These are phyloP conservation scores for Trissolcus basalis DNA, from an alignment of 1,140 invertebrate species.

Conservation along the genomic window DNA sequence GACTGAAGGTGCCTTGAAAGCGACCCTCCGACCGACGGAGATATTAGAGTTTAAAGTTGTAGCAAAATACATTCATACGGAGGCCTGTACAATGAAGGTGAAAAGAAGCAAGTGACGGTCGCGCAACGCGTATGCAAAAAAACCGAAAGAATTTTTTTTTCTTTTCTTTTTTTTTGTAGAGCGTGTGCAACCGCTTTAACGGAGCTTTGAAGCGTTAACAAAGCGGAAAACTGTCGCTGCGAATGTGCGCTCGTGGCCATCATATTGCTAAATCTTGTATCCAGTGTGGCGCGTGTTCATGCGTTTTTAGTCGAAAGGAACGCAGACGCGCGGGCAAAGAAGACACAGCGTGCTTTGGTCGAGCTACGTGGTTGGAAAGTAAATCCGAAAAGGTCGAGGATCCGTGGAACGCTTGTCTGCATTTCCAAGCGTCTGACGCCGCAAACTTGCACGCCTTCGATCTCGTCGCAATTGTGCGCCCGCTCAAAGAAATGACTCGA, in stretches of 20 bases:
- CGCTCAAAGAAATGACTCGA: slow-evolving; percentile 14
- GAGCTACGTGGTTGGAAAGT: slow-evolving; percentile 62
- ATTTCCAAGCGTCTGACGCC: slow-evolving; percentile 52
- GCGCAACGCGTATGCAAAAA: slow-evolving; percentile 2
- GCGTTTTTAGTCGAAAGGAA: slow-evolving; percentile 11
- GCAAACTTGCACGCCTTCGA: slow-evolving; percentile 33
- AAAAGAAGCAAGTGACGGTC: slow-evolving; percentile 1
- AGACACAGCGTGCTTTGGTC: slow-evolving; percentile 17
- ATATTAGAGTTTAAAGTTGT: slow-evolving; percentile 50
- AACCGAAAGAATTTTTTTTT: slow-evolving; percentile 5
- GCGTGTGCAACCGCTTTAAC: slow-evolving; percentile 42
- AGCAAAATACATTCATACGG: slow-evolving; percentile 24
- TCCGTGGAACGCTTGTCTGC: slow-evolving; percentile 52
- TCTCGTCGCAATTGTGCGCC: slow-evolving; percentile 19
- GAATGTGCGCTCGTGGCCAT: slow-evolving; percentile 39
- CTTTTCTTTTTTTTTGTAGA: background rate
- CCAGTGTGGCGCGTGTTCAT: slow-evolving; percentile 12
- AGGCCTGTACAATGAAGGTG: background rate
- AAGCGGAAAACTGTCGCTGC: slow-evolving; percentile 53
- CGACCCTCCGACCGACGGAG: slow-evolving; percentile 23
- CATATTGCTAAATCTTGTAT: slow-evolving; percentile 24
- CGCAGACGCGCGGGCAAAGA: slow-evolving; percentile 2
- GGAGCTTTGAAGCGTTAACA: slow-evolving; percentile 46
- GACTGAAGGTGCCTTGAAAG: slow-evolving; percentile 38
- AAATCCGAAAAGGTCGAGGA: slow-evolving; percentile 48